Conservation (phyloP, 1,140 invertebrate genomes). For the Macrobrachium rosenbergii region DNA sequence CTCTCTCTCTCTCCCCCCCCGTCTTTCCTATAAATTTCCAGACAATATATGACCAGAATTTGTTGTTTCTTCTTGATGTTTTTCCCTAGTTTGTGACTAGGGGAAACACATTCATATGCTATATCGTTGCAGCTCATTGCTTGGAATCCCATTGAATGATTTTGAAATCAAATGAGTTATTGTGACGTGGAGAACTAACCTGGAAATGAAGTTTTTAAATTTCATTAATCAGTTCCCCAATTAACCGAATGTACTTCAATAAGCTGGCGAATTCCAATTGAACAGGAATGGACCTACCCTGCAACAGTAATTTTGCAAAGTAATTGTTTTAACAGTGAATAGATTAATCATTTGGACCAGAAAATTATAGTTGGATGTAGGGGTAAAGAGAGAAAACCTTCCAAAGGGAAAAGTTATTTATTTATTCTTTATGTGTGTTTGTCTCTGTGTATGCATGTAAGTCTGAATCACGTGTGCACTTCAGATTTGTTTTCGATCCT, state of each 20-base stretch:
- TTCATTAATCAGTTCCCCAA: too few species aligned
- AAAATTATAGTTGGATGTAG: conserved; percentile 18
- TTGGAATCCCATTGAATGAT: too few species aligned
- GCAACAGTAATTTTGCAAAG: too few species aligned
- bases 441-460: not conserved
- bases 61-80: not conserved
- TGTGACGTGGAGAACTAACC: too few species aligned
- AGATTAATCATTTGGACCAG: conserved; percentile 4
- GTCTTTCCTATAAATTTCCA: not conserved
- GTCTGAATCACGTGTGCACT: too few species aligned
- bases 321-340: too few species aligned
- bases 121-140: too few species aligned
- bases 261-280: too few species aligned
- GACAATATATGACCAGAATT: not conserved
- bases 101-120: not conserved
- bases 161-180: too few species aligned
- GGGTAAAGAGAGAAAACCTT: conserved; percentile 19
- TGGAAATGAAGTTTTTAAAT: too few species aligned
- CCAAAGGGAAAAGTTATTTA: not conserved
- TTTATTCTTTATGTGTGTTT: too few species aligned
- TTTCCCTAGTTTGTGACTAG: not conserved
- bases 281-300: not conserved
- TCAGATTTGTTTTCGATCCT: not conserved
- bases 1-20: not conserved
- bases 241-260: too few species aligned